A percentile compares a stretch with the other conserved stretches of the same genome.
Evolutionary conservation across 2,888 invertebrate genomes (phyloP).

Genomic region (Xanthorhoe designata): DNA sequence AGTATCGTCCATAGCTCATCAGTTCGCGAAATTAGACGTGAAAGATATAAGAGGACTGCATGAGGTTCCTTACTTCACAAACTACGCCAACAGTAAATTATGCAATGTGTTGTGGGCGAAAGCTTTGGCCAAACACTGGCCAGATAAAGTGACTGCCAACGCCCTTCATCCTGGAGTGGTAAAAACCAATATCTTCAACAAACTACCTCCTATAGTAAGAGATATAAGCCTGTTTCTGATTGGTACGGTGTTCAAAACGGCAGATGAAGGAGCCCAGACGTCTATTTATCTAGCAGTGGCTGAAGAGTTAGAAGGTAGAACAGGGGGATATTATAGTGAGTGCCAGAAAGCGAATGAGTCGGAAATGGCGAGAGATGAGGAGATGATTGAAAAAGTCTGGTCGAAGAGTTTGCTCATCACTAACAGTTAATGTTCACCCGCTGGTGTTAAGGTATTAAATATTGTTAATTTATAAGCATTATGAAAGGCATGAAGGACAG

Average conservation of each 20-base stretch:
- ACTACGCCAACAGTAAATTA: slow-evolving; percentile 77
- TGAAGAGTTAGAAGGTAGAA: slow-evolving; percentile 88
- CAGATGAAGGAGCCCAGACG: slow-evolving; percentile 92
- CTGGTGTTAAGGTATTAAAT: no score
- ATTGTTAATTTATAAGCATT: no score
- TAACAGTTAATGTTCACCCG: slow-evolving; percentile 9
- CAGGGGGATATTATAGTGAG: slow-evolving; percentile 92
- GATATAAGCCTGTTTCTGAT: slow-evolving; percentile 83
- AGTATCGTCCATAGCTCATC: slow-evolving; percentile 70
- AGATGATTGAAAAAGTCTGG: slow-evolving; percentile 92
- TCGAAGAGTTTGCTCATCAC: slow-evolving; percentile 71
- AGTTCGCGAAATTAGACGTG: slow-evolving; percentile 78
- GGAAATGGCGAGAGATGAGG: slow-evolving; percentile 85
- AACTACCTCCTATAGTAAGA: slow-evolving; percentile 69
- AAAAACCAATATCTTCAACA: slow-evolving; percentile 91
- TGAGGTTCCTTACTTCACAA: slow-evolving; percentile 61
- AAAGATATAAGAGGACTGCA: slow-evolving; percentile 51
- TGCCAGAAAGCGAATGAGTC: slow-evolving; percentile 87
- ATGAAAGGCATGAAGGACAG: no score
- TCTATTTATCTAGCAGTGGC: slow-evolving; percentile 89
- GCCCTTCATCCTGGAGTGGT: slow-evolving; percentile 94
- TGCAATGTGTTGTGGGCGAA: slow-evolving; percentile 72
- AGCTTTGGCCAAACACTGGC: slow-evolving; percentile 68
- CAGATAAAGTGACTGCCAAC: slow-evolving; percentile 89
- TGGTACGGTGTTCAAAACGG: slow-evolving; percentile 88